phyloP scores from a whole-genome alignment of 2,797 vertebrate genomes.

The Crenichthys baileyi region DNA sequence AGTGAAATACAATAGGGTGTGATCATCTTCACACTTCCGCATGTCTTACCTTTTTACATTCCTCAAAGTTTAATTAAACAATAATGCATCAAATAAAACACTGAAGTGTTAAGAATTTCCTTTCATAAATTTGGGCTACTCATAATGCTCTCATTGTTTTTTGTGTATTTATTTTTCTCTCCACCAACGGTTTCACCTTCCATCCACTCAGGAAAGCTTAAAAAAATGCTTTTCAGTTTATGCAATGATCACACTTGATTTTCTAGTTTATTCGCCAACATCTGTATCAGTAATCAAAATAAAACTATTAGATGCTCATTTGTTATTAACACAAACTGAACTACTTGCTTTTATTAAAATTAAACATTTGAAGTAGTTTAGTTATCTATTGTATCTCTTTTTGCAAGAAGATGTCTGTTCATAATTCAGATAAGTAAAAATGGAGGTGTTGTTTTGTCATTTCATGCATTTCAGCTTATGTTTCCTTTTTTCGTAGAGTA shows the following conservation, averaged over 20 bases:
- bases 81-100: too few species aligned
- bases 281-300: not conserved
- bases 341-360: not conserved
- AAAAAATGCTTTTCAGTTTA: too few species aligned
- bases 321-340: not conserved
- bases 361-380: not conserved
- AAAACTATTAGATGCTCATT: not conserved
- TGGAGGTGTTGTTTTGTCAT: not conserved
- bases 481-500: not conserved
- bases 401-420: not conserved
- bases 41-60: too few species aligned
- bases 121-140: not conserved
- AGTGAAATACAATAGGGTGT: not conserved
- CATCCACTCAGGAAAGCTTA: not conserved
- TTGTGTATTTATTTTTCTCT: not conserved
- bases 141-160: not conserved
- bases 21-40: not conserved
- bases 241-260: too few species aligned
- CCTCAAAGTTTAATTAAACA: too few species aligned
- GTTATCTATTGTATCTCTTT: not conserved
- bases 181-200: not conserved
- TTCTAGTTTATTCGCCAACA: too few species aligned
- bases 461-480: constrained; percentile 11
- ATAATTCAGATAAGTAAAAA: not conserved
- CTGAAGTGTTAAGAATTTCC: not conserved